These are phyloP conservation scores for Opisthograptis luteolata DNA, from an alignment of 2,888 invertebrate species.

Conservation along the genomic window DNA sequence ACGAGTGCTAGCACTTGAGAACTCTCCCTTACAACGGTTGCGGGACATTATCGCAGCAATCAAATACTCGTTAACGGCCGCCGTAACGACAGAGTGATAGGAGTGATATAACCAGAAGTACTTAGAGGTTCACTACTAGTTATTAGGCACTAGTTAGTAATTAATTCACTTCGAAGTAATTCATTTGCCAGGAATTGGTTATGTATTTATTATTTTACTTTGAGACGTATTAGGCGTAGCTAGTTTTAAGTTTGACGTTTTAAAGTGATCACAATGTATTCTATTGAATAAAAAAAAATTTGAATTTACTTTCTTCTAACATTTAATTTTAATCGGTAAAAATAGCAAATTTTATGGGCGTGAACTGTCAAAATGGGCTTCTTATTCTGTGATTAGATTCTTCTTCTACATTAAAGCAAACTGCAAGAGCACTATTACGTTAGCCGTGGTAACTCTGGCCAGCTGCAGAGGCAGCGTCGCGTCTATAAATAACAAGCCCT, in stretches of 20 bases:
- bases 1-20: constrained; percentile 13
- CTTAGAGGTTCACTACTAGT: constrained; percentile 5
- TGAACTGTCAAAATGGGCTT: too few relatives aligned
- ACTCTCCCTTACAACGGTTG: constrained; percentile 28
- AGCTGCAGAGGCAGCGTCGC: constrained; percentile 5
- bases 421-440: constrained; percentile 10
- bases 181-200: too few relatives aligned
- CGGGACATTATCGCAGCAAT: constrained; percentile 63
- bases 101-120: constrained; percentile 27
- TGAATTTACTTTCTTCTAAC: too few relatives aligned
- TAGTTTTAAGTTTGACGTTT: too few relatives aligned
- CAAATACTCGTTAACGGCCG: constrained; percentile 63
- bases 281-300: too few relatives aligned
- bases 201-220: too few relatives aligned
- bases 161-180: constrained; percentile 2
- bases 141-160: constrained; percentile 6
- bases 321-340: too few relatives aligned
- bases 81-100: constrained; percentile 32
- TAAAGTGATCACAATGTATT: too few relatives aligned
- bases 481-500: constrained; percentile 7
- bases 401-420: constrained; percentile 9
- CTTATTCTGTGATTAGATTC: too few relatives aligned
- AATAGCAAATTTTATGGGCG: too few relatives aligned
- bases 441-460: background rate
- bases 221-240: too few relatives aligned